Conservation (phyloP, 2,113 vertebrate genomes). For the Saimiri boliviensis region DNA sequence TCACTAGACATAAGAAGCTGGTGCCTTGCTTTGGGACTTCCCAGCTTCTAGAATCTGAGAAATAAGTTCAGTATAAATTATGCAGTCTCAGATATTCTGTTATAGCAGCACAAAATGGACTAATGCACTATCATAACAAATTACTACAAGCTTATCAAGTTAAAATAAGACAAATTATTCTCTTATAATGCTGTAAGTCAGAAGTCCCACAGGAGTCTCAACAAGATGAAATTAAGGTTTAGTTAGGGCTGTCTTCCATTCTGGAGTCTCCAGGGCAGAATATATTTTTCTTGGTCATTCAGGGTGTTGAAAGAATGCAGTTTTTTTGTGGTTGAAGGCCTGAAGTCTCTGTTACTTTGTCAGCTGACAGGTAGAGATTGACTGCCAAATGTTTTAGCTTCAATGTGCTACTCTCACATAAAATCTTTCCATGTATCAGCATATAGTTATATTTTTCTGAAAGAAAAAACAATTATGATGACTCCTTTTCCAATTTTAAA, state of each 20-base stretch:
- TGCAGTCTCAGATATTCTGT: neutral
- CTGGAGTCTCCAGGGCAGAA: neutral
- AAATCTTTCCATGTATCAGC: neutral
- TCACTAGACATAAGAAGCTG: neutral
- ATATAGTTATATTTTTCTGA: neutral
- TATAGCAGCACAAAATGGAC: neutral
- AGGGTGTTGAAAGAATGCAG: neutral
- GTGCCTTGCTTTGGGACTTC: neutral
- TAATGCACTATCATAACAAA: neutral
- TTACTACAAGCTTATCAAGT: neutral
- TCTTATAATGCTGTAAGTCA: neutral
- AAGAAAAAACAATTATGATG: neutral
- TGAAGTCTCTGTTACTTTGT: neutral
- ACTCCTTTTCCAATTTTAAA: neutral
- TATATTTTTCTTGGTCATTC: neutral
- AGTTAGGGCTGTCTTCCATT: neutral
- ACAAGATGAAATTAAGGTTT: neutral
- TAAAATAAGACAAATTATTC: neutral
- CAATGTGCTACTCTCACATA: neutral
- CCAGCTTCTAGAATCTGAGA: neutral
- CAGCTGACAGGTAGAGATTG: neutral
- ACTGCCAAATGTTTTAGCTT: neutral
- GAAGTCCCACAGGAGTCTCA: neutral
- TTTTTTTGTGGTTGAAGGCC: neutral
- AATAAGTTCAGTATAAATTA: neutral